Evolutionary conservation across 2,797 vertebrate species (phyloP), one percentile per base, ranked within the genome.

Genomic region (Chrysocyon brachyurus): DNA sequence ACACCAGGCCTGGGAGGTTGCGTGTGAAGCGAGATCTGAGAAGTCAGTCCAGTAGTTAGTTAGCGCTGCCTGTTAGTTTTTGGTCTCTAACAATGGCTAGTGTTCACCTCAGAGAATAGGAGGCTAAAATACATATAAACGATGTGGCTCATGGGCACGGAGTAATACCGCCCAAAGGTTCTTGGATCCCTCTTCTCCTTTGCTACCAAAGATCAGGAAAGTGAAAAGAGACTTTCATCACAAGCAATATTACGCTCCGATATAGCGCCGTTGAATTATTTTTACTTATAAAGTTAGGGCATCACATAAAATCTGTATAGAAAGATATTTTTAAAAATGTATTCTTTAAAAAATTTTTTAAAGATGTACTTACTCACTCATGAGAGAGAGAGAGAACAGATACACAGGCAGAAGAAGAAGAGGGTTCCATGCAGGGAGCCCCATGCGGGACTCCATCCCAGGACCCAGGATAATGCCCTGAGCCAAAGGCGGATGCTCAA

Each of bases 171-270:
- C 14, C 22, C 5, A n/a, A 54, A 66, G 52, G 16, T 28, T n/a
- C 1, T n/a, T 81, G 46, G 21, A 40, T 72, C 33, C 36, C 31
- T 83, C 49, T 87, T 84, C 17, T 61, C 9, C 2, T 70, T 94
- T 90, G 9, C 14, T 91, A 63, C 8, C 33, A 14, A 96, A 94
- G 56, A 88, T 83, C 21, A 87, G 49, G 77, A 85, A 92, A 93
- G 17, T 83, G 1, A 56, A 94, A 96, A 81, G 33, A 1, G 22
- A 36, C 75, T 86, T 94, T 56, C 40, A 84, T 61, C 82, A 83
- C 5, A 78, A 77, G 56, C 14, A 85, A 36, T 70, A 59, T 31
- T 79, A 90, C 90, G 59, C 86, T 81, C 16, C 31, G 5, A 70
- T 63, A 19, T 0, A 21, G 5, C 8, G 6, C 26, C 52, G 5